These are phyloP conservation scores for Isotomurus palustris DNA, from an alignment of 2,888 invertebrate species.

Conservation along the genomic window DNA sequence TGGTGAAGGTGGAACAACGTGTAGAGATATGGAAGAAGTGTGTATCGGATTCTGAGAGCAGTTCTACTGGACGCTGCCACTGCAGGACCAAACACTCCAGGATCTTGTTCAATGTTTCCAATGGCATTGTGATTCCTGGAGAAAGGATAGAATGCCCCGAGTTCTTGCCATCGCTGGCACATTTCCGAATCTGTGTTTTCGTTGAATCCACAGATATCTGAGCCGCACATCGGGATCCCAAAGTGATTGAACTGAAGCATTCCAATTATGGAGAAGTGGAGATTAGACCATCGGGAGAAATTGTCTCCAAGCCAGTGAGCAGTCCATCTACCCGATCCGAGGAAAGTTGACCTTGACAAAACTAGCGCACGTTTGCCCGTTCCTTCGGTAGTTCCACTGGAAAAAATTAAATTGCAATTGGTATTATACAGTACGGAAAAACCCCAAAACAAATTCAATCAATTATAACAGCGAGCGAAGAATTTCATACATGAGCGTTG, in stretches of 20 bases:
- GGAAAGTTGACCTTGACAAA: conserved; percentile 71
- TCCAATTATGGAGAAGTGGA: conserved; percentile 42
- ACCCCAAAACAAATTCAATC: neutral
- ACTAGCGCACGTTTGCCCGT: conserved; percentile 63
- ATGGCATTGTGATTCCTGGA: conserved; percentile 49
- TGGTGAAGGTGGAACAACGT: conserved; percentile 72
- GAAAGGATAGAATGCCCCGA: conserved; percentile 54
- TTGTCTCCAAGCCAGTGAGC: conserved; percentile 38
- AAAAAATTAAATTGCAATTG: neutral
- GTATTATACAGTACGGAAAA: neutral
- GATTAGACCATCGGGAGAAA: conserved; percentile 18
- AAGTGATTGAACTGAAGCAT: conserved; percentile 51
- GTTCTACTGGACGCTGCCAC: conserved; percentile 63
- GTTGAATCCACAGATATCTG: conserved; percentile 47
- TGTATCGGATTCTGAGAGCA: conserved; percentile 65
- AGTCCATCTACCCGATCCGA: conserved; percentile 55
- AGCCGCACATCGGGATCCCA: conserved; percentile 44
- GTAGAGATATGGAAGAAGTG: conserved; percentile 72
- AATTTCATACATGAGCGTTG: conserved; percentile 36
- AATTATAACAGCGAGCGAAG: neutral
- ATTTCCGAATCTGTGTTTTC: conserved; percentile 50
- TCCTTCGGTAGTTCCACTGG: neutral
- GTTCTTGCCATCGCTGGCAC: conserved; percentile 54
- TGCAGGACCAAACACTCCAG: conserved; percentile 65
- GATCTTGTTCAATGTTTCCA: conserved; percentile 62